Evolutionary conservation across 2,888 invertebrate genomes (phyloP).

Genomic region (Mechanitis mazaeus): DNA sequence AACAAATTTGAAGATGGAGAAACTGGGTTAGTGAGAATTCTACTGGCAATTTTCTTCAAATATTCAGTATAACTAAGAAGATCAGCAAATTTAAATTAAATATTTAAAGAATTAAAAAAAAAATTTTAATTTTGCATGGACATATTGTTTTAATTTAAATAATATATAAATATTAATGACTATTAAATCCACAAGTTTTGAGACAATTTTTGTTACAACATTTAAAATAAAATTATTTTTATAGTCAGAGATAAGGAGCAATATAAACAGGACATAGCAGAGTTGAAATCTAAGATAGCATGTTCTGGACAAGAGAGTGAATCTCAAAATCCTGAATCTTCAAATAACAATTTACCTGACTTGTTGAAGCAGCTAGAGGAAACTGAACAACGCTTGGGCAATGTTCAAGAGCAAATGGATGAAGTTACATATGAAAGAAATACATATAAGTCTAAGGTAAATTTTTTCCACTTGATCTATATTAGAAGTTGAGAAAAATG

Average conservation of each 20-base stretch:
- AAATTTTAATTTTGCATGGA: too few relatives aligned
- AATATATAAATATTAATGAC: too few relatives aligned
- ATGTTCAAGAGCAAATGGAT: conserved; percentile 71
- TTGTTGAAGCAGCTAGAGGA: conserved; percentile 68
- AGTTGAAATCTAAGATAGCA: conserved; percentile 59
- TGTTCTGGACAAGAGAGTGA: conserved; percentile 52
- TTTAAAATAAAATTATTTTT: conserved; percentile 19
- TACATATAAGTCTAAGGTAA: conserved; percentile 60
- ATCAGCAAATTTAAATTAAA: too few relatives aligned
- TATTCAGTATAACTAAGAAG: too few relatives aligned
- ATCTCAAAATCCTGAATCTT: conserved; percentile 33
- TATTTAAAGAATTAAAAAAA: too few relatives aligned
- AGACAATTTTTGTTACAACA: too few relatives aligned
- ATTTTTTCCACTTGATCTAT: not conserved
- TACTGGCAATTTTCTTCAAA: too few relatives aligned
- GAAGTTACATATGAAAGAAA: conserved; percentile 73
- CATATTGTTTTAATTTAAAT: too few relatives aligned
- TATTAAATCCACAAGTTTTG: too few relatives aligned
- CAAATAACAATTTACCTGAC: conserved; percentile 34
- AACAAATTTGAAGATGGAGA: conserved; percentile 71
- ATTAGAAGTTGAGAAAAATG: too few relatives aligned
- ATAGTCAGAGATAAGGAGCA: conserved; percentile 64
- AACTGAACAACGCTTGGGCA: conserved; percentile 70
- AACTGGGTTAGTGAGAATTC: conserved; percentile 60
- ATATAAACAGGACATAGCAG: conserved; percentile 56